A percentile compares a stretch with the other conserved stretches of the same genome.
Evolutionary conservation across 2,888 invertebrate species (phyloP).

Genomic region (Thysanoteuthis rhombus): DNA sequence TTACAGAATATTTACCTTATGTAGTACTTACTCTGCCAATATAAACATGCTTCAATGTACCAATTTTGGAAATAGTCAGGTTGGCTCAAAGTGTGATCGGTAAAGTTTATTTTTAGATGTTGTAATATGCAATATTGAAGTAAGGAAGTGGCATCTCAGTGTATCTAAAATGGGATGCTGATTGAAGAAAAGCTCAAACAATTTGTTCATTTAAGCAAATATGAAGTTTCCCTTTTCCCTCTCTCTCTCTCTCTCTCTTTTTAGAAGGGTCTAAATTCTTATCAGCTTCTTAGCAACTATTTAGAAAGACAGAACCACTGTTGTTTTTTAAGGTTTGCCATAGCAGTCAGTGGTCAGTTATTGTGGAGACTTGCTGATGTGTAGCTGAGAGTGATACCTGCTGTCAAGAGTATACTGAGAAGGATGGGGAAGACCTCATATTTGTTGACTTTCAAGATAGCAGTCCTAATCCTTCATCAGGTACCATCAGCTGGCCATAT

Average conservation of each 20-base stretch:
- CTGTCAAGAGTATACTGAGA: background rate
- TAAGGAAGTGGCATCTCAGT: background rate
- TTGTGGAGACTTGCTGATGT: background rate
- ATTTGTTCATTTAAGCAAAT: slow-evolving; percentile 12
- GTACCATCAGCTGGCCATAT: background rate
- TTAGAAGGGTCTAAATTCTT: background rate
- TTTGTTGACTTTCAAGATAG: background rate
- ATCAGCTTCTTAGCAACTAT: background rate
- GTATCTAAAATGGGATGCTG: background rate
- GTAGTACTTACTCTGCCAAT: too few species aligned
- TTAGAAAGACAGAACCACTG: background rate
- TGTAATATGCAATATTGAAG: background rate
- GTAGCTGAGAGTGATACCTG: background rate
- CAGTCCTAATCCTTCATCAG: background rate
- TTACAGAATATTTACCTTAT: too few species aligned
- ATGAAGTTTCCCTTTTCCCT: background rate
- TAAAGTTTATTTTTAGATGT: background rate
- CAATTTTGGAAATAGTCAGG: too few species aligned
- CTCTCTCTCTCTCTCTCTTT: background rate
- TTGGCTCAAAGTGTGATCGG: background rate
- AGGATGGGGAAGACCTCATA: background rate
- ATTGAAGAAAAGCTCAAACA: background rate
- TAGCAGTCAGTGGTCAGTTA: background rate
- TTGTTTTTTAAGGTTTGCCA: background rate
- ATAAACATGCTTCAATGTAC: too few species aligned